Percentiles rank a stretch among this genome's conserved stretches.
Conservation (phyloP, 2,888 invertebrate genomes). For the Tenodera sinensis region DNA sequence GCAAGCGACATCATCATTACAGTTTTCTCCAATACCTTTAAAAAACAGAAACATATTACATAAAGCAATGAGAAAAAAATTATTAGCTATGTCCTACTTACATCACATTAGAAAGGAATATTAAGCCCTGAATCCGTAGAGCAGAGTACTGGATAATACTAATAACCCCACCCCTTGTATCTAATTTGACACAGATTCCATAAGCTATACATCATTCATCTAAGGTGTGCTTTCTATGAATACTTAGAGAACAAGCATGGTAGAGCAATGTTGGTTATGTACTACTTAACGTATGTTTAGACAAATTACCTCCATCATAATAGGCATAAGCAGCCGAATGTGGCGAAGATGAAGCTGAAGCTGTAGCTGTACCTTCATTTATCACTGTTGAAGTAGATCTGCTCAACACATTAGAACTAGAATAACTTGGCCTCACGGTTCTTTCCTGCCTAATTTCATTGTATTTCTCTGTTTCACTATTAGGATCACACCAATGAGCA, state of each 20-base stretch:
- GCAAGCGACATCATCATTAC: conserved; percentile 72
- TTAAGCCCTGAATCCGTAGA: not conserved
- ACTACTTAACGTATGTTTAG: not conserved
- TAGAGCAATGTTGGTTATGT: not conserved
- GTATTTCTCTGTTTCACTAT: conserved; percentile 20
- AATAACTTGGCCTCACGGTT: conserved; percentile 19
- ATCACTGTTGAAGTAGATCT: conserved; percentile 21
- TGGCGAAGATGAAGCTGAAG: not conserved
- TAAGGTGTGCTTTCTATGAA: not conserved
- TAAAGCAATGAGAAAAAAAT: not conserved
- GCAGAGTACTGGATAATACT: not conserved
- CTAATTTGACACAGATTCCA: not conserved
- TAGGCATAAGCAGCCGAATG: not conserved
- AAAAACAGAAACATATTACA: conserved; percentile 9
- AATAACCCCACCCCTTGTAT: not conserved
- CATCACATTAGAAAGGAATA: not conserved
- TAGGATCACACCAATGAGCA: conserved; percentile 23
- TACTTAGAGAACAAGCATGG: not conserved
- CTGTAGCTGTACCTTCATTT: conserved; percentile 9
- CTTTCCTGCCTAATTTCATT: conserved; percentile 24
- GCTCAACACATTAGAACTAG: conserved; percentile 12
- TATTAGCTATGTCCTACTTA: not conserved
- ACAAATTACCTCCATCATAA: conserved; percentile 29
- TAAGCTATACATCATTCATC: not conserved
- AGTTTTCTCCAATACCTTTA: conserved; percentile 46